These are phyloP conservation scores for Pseudorectes ferrugineus DNA, from an alignment of 2,113 vertebrate species.

Conservation along the genomic window DNA sequence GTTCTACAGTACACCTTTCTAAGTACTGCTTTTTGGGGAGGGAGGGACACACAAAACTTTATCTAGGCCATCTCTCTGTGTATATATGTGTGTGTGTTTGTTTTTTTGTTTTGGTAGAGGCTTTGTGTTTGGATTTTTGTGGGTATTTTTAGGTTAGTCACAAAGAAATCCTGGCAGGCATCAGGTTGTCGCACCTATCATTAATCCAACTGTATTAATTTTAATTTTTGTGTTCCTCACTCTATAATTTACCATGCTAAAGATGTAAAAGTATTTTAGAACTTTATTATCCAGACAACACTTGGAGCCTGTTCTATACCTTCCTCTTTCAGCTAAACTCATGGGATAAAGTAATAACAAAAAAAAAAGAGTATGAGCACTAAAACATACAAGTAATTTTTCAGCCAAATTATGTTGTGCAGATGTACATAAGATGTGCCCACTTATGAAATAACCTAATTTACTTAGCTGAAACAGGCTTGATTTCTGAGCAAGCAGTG, in stretches of 20 bases:
- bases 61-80: neutral
- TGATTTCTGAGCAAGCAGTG: neutral
- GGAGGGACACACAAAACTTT: neutral
- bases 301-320: neutral
- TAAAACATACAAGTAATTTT: neutral
- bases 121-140: neutral
- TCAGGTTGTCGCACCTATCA: neutral
- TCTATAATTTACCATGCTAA: neutral
- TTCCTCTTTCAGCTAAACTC: neutral
- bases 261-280: neutral
- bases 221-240: neutral
- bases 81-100: neutral
- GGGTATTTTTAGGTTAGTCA: neutral
- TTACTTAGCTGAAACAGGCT: neutral
- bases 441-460: neutral
- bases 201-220: neutral
- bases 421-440: neutral
- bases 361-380: neutral
- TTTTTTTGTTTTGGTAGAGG: neutral
- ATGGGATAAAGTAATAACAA: neutral
- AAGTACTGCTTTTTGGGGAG: neutral
- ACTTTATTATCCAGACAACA: neutral
- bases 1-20: neutral
- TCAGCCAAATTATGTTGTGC: neutral
- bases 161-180: neutral